These are phyloP conservation scores for Lindbergichthys nudifrons DNA, from an alignment of 2,797 vertebrate species.

Conservation along the genomic window DNA sequence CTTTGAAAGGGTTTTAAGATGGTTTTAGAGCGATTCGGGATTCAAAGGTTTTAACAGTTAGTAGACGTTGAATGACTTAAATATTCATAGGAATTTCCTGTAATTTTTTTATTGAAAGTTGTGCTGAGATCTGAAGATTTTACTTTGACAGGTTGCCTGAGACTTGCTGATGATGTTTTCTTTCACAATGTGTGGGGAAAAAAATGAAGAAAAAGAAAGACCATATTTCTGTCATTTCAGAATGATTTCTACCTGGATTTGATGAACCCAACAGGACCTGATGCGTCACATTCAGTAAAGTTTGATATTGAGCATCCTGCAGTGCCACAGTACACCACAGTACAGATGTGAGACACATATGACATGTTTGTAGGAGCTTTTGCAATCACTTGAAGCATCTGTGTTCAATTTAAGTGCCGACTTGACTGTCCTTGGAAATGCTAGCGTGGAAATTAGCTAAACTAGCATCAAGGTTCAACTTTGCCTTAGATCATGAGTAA, in stretches of 20 bases:
- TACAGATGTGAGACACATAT: conserved; percentile 14
- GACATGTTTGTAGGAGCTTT: conserved; percentile 20
- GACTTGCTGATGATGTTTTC: conserved; percentile 29
- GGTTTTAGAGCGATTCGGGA: conserved; percentile 24
- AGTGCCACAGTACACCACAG: conserved; percentile 25
- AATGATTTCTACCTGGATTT: conserved; percentile 3
- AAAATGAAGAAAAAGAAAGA: background rate
- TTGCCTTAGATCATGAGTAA: conserved; percentile 56
- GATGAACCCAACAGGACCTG: conserved; percentile 10
- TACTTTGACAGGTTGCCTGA: conserved; percentile 40
- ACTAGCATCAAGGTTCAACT: conserved; percentile 35
- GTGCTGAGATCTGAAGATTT: conserved; percentile 37
- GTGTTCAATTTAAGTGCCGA: conserved; percentile 52
- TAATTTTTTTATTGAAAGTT: conserved; percentile 36
- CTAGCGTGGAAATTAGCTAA: conserved; percentile 36
- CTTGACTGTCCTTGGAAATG: conserved; percentile 18
- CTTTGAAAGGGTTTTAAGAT: conserved; percentile 27
- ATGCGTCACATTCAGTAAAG: background rate
- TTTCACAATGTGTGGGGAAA: conserved; percentile 14
- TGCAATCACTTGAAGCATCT: conserved; percentile 23
- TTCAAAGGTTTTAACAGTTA: conserved; percentile 30
- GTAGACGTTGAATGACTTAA: conserved; percentile 58
- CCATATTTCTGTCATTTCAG: conserved; percentile 5
- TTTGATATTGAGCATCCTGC: conserved; percentile 9
- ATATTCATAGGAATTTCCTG: conserved; percentile 54